Evolutionary conservation across 30 jellyfish, hydroid and myxozoan species (phyloP).

Genomic region (Hydractinia symbiolongicarpus): DNA sequence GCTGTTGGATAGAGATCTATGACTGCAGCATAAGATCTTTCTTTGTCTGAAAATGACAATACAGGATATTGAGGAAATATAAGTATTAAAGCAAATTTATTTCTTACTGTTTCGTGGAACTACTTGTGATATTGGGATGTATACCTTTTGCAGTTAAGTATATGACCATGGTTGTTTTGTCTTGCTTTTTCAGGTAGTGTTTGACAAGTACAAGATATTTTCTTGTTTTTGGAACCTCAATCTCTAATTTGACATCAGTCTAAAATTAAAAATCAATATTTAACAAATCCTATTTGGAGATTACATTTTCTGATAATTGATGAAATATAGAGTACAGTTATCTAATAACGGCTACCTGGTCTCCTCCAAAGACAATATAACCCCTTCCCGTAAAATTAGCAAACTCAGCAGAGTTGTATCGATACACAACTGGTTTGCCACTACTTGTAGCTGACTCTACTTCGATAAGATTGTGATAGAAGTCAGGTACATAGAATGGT

Average conservation of each 20-base stretch:
- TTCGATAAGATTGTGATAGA: constrained; percentile 51
- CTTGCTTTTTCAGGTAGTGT: constrained; percentile 15
- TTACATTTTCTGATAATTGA: no score
- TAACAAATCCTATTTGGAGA: background rate
- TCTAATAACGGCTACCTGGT: constrained; percentile 43
- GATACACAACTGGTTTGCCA: constrained; percentile 54
- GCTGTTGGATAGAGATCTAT: background rate
- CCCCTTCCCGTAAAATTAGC: constrained; percentile 79
- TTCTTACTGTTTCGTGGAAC: no score
- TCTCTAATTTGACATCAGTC: constrained; percentile 26
- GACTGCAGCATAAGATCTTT: constrained; percentile 2
- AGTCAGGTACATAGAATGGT: constrained; percentile 39
- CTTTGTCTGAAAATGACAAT: constrained; percentile 11
- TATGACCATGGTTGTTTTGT: constrained; percentile 23
- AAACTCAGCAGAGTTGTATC: constrained; percentile 58
- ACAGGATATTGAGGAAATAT: no score
- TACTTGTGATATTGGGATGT: background rate
- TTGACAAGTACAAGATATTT: constrained; percentile 31
- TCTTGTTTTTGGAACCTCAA: constrained; percentile 41
- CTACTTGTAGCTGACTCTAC: constrained; percentile 41
- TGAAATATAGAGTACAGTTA: no score
- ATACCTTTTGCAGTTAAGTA: constrained; percentile 17
- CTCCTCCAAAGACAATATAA: constrained; percentile 59
- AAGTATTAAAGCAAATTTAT: no score
- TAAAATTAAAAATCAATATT: background rate